Conservation (phyloP, 1,140 invertebrate species). For the Phortica variegata region DNA sequence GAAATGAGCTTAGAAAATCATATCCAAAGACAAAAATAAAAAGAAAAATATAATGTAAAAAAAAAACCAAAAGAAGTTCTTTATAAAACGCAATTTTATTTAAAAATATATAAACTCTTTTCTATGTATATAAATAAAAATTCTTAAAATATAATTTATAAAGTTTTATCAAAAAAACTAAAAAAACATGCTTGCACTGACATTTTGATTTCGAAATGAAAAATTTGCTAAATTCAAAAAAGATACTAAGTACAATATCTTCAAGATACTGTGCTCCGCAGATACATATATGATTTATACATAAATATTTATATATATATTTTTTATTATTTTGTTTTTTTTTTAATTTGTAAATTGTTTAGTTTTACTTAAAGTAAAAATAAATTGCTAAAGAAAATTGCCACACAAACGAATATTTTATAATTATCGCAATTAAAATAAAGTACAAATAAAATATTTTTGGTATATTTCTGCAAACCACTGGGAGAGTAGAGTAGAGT, state of each 20-base stretch:
- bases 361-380: slow-evolving; percentile 52
- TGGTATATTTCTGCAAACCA: slow-evolving; percentile 54
- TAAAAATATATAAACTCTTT: slow-evolving; percentile 50
- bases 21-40: not conserved
- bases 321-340: slow-evolving; percentile 9
- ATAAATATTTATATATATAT: slow-evolving; percentile 17
- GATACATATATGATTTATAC: slow-evolving; percentile 17
- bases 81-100: slow-evolving; percentile 49
- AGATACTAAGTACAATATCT: slow-evolving; percentile 22
- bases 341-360: slow-evolving; percentile 32
- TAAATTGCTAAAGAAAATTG: slow-evolving; percentile 51
- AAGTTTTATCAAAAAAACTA: slow-evolving; percentile 25
- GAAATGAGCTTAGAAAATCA: too few relatives aligned
- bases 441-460: slow-evolving; percentile 50
- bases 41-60: not conserved
- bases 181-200: slow-evolving; percentile 53
- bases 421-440: slow-evolving; percentile 9
- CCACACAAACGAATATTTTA: slow-evolving; percentile 25
- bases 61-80: slow-evolving; percentile 12
- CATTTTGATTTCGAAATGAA: slow-evolving; percentile 29
- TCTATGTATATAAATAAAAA: slow-evolving; percentile 50
- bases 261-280: slow-evolving; percentile 32
- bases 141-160: slow-evolving; percentile 44
- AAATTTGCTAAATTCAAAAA: slow-evolving; percentile 51
- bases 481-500: slow-evolving; percentile 32